Evolutionary conservation across 2,888 invertebrate genomes (phyloP).

Genomic region (Pachymerium ferrugineum): DNA sequence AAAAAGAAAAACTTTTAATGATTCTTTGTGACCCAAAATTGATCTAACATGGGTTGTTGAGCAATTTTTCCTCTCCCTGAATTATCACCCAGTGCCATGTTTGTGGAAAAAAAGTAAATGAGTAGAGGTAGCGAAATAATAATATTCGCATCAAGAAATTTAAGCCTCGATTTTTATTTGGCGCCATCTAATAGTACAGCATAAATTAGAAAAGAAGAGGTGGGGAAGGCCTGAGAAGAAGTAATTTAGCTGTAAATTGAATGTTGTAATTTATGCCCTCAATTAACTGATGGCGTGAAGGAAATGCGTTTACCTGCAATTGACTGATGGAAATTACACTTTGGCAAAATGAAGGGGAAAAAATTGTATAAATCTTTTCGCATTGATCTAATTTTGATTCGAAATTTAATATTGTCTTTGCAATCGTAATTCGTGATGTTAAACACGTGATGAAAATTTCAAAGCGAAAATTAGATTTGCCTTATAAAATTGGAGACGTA

Average conservation of each 20-base stretch:
- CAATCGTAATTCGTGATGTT: no score
- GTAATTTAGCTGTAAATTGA: conserved; percentile 19
- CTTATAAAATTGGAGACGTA: no score
- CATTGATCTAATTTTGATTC: conserved; percentile 3
- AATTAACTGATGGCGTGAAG: conserved; percentile 10
- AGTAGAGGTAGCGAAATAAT: conserved; percentile 2
- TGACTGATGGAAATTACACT: conserved; percentile 8
- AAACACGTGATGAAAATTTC: no score
- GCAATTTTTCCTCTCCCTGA: no score
- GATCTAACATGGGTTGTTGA: no score
- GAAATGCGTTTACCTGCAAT: conserved; percentile 5
- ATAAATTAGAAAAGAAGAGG: neutral
- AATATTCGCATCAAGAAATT: conserved; percentile 11
- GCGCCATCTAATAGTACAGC: neutral
- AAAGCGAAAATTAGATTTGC: no score
- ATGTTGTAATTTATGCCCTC: conserved; percentile 6
- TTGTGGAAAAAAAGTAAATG: neutral
- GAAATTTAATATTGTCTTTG: no score
- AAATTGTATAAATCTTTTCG: neutral
- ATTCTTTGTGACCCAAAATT: no score
- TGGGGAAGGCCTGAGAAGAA: neutral
- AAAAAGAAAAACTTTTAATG: no score
- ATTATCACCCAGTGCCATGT: no score
- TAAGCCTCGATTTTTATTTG: conserved; percentile 2
- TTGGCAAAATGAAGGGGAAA: neutral